phyloP scores from a whole-genome alignment of 2,888 invertebrate species.

The Campoplex nolae region DNA sequence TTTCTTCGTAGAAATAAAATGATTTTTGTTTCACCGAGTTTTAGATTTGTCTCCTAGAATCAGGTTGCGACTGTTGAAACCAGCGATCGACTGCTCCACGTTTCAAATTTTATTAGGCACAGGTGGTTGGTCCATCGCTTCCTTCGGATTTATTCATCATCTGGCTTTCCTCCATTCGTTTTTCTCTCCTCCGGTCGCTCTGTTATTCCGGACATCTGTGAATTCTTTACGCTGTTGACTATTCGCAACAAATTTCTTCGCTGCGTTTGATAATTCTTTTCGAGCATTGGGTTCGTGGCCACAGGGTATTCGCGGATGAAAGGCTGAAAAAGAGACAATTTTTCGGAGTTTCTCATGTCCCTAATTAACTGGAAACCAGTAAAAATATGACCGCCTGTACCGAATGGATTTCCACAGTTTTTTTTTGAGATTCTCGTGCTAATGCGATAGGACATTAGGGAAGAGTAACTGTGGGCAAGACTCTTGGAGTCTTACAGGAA shows the following conservation, averaged over 20 bases:
- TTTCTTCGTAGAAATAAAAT: neutral
- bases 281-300: neutral
- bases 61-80: neutral
- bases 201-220: neutral
- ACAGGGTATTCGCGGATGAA: too few species aligned
- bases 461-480: too few species aligned
- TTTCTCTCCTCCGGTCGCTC: neutral
- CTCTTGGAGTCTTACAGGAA: too few species aligned
- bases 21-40: slow-evolving; percentile 8
- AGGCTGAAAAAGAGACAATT: neutral
- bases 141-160: slow-evolving; percentile 3
- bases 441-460: too few species aligned
- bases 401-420: neutral
- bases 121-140: slow-evolving; percentile 21
- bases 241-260: neutral
- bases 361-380: neutral
- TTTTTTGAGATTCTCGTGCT: too few species aligned
- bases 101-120: neutral
- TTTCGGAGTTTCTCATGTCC: too few species aligned
- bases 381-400: neutral
- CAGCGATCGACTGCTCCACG: neutral
- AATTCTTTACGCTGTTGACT: neutral
- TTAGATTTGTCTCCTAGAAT: neutral
- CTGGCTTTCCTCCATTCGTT: neutral
- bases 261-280: neutral